Conservation (phyloP, 2,797 vertebrate species). For the Acestrorhynchus altus region DNA sequence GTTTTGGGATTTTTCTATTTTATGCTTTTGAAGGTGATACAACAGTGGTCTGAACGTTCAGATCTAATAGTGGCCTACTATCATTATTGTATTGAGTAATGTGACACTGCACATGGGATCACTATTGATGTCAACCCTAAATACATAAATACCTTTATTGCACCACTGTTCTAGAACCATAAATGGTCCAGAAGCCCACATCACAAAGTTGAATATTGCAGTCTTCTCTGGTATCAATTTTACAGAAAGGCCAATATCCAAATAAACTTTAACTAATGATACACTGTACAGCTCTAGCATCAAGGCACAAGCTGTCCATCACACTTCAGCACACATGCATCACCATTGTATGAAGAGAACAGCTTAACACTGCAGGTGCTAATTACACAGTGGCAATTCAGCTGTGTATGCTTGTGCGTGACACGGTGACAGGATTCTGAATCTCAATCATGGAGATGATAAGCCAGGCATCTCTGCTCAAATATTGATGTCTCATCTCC, state of each 20-base stretch:
- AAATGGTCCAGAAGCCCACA: neutral
- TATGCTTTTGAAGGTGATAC: too few species aligned
- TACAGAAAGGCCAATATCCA: neutral
- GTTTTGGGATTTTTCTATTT: too few species aligned
- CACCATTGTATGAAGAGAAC: neutral
- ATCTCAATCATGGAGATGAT: constrained; percentile 43
- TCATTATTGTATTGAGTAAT: too few species aligned
- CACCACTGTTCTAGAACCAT: neutral
- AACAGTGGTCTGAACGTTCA: too few species aligned
- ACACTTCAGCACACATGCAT: neutral
- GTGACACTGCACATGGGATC: too few species aligned
- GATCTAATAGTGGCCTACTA: too few species aligned
- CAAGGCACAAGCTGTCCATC: neutral
- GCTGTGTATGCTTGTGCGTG: constrained; percentile 27
- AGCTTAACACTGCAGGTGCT: neutral
- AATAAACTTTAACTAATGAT: neutral
- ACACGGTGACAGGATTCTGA: constrained; percentile 23
- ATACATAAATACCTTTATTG: too few species aligned
- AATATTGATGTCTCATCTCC: constrained; percentile 44
- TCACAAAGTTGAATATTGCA: neutral
- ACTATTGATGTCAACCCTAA: too few species aligned
- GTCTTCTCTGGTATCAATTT: neutral
- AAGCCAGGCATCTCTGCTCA: constrained; percentile 26
- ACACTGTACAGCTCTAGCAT: neutral
- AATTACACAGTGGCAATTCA: constrained; percentile 4